phyloP scores from a whole-genome alignment of 1,140 invertebrate species.

The Pantala flavescens region DNA sequence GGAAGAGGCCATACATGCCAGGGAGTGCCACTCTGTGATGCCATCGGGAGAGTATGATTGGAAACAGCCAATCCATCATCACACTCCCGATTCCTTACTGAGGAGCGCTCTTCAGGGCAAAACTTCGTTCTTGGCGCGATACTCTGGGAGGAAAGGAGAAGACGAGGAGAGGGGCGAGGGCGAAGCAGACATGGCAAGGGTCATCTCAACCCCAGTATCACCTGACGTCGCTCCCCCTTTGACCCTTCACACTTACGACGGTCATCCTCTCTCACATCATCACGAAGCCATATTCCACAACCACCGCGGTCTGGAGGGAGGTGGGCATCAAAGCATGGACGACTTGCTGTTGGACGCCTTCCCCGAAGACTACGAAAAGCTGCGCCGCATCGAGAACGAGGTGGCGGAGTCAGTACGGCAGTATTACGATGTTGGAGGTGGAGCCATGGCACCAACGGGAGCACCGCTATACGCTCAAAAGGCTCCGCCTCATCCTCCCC shows the following conservation, averaged over 20 bases:
- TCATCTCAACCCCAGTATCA: neutral
- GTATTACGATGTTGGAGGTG: slow-evolving; percentile 44
- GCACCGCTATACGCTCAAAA: slow-evolving; percentile 23
- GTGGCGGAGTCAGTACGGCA: slow-evolving; percentile 30
- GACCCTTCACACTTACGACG: neutral
- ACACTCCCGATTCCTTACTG: slow-evolving; percentile 56
- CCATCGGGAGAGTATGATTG: slow-evolving; percentile 11
- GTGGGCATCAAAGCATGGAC: slow-evolving; percentile 34
- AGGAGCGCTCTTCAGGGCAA: slow-evolving; percentile 68
- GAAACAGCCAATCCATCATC: slow-evolving; percentile 3
- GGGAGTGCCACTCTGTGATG: neutral
- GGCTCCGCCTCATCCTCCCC: slow-evolving; percentile 13
- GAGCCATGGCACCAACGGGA: slow-evolving; percentile 26
- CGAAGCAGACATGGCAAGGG: neutral
- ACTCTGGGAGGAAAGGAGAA: neutral
- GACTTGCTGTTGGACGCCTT: slow-evolving; percentile 37
- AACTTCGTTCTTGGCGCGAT: slow-evolving; percentile 17
- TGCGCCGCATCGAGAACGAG: slow-evolving; percentile 39
- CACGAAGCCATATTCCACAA: neutral
- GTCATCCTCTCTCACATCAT: neutral
- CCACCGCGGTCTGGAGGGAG: slow-evolving; percentile 31
- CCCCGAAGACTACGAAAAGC: slow-evolving; percentile 60
- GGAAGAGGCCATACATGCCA: neutral
- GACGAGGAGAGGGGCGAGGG: neutral
- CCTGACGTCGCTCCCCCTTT: neutral